Percentiles rank a stretch among this genome's conserved stretches.
Conservation (phyloP, 2,797 vertebrate species). For the Graptemys geographica region DNA sequence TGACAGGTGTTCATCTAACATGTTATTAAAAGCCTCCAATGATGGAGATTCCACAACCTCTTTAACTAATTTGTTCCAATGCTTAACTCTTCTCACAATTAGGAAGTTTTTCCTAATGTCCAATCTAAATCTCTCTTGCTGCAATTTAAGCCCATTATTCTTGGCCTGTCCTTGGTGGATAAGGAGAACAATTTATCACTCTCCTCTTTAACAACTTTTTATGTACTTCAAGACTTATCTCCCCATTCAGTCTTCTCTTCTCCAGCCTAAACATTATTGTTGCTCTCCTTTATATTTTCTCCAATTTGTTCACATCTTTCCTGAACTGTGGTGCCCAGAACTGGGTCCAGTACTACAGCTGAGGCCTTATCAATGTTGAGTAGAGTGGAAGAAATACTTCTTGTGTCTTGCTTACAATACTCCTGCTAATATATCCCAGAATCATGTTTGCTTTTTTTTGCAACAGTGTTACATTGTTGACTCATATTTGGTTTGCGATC, state of each 20-base stretch:
- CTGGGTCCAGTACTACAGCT: neutral
- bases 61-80: neutral
- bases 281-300: neutral
- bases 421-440: neutral
- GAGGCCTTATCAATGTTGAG: neutral
- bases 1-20: neutral
- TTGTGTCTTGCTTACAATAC: neutral
- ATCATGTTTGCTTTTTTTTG: neutral
- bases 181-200: neutral
- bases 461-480: neutral
- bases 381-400: neutral
- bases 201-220: neutral
- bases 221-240: neutral
- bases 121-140: neutral
- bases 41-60: neutral
- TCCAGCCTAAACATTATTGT: neutral
- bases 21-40: neutral
- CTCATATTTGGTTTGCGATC: neutral
- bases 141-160: neutral
- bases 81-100: neutral
- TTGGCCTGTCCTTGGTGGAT: neutral
- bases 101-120: neutral
- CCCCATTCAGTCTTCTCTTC: neutral
- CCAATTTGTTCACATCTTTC: neutral
- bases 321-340: neutral